Base-by-base conservation (phyloP, 2,888 invertebrate species). In the Amiota mariae region DNA sequence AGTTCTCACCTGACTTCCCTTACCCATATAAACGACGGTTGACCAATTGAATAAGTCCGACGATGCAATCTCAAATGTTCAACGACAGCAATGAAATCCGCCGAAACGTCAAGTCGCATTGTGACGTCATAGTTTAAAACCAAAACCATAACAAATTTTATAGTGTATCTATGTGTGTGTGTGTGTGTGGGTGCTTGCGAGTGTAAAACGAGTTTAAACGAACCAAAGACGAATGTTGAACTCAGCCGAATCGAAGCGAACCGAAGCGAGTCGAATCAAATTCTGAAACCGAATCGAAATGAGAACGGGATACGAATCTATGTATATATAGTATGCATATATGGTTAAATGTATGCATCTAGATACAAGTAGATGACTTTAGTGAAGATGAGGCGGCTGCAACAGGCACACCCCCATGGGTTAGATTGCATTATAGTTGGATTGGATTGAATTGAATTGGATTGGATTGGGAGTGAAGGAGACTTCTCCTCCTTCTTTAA, bases 111-210 rank as follows among this genome's bases (percentile, higher is more conserved):
- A 54, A 68, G 51, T n/a, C 18, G n/a, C 11, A 12, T 68, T 36
- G 54, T 49, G 83, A 83, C 83, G 83, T 83, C 83, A 83, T 77
- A 79, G 80, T 79, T 84, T 79, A 73, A 75, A 73, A 77, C 75
- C 76, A 72, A 51, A 59, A 79, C 76, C 76, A 72, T 49, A 59
- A 51, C 64, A 54, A 63, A 72, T 12, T 66, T n/a, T 11, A 20
- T 24, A 46, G 36, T 63, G 63, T 54, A n/a, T 12, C n/a, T 54
- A 54, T 18, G 15, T 51, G 54, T n/a, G 54, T 20, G 11, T 10
- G 18, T 59, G 59, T 11, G 1, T 11, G 20, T 57, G 10, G n/a
- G 36, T 8, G 59, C 8, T 10, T 59, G 20, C 18, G 11, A 59
- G 59, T 59, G 11, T 18, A 51, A 68, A 72, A 36, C 15, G 57